phyloP scores from a whole-genome alignment of 1,140 invertebrate genomes.

The Drosophila pallidifrons region DNA sequence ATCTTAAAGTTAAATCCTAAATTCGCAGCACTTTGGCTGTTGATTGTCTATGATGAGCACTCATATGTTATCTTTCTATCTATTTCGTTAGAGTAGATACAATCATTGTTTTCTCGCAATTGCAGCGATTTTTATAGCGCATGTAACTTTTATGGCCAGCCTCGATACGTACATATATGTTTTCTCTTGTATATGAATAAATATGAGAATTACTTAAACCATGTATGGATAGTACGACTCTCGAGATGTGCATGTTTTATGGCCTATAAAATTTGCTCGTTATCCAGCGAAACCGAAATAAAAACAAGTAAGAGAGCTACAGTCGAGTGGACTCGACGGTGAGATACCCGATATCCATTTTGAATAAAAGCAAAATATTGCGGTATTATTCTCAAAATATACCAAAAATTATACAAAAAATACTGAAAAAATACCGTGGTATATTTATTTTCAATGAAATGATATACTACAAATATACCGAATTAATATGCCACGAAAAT shows the following conservation, averaged over 20 bases:
- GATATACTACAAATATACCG: too few relatives aligned
- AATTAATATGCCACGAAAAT: too few relatives aligned
- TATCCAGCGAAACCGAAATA: slow-evolving; percentile 30
- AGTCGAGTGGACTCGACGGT: neutral
- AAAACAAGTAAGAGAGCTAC: neutral
- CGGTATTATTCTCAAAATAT: too few relatives aligned
- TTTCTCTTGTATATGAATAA: slow-evolving; percentile 3
- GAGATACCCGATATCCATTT: neutral
- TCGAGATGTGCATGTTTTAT: slow-evolving; percentile 26
- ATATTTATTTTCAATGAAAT: too few relatives aligned
- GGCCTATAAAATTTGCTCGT: slow-evolving; percentile 51
- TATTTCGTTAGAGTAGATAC: neutral
- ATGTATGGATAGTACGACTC: neutral
- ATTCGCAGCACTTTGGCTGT: neutral
- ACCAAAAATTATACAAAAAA: too few relatives aligned
- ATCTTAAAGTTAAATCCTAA: neutral
- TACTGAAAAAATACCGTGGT: too few relatives aligned
- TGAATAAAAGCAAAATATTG: too few relatives aligned
- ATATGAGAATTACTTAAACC: slow-evolving; percentile 32
- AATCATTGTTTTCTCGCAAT: slow-evolving; percentile 40
- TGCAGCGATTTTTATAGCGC: slow-evolving; percentile 33
- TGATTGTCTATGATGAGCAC: neutral
- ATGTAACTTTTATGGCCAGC: slow-evolving; percentile 29
- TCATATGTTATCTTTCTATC: neutral
- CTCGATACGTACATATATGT: neutral